phyloP scores from a whole-genome alignment of 2,888 invertebrate genomes.

The Drosophila mulleri region DNA sequence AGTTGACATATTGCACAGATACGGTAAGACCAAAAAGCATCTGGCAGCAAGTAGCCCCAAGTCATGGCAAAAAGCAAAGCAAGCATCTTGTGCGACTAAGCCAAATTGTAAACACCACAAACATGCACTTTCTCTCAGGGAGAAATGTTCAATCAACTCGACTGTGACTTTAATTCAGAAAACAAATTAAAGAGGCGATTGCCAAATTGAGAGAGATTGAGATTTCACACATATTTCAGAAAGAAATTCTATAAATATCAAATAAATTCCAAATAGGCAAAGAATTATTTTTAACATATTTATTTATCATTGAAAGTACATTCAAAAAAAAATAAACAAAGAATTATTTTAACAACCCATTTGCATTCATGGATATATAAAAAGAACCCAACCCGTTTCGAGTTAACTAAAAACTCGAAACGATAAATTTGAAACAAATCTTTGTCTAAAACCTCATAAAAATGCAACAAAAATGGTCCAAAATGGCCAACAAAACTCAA shows the following conservation, averaged over 20 bases:
- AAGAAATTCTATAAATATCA: background rate
- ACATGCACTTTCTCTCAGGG: slow-evolving; percentile 25
- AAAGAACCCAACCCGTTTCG: background rate
- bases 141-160: background rate
- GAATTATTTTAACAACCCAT: too few species aligned
- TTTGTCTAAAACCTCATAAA: slow-evolving; percentile 21
- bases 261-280: background rate
- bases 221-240: background rate
- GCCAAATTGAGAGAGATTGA: background rate
- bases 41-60: slow-evolving; percentile 9
- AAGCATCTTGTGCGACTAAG: slow-evolving; percentile 7
- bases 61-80: slow-evolving; percentile 7
- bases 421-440: slow-evolving; percentile 24
- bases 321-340: too few species aligned
- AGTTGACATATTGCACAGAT: slow-evolving; percentile 67
- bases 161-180: background rate
- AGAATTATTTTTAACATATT: too few species aligned
- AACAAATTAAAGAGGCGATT: background rate
- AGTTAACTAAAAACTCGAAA: slow-evolving; percentile 4
- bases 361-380: too few species aligned
- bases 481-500: slow-evolving; percentile 56
- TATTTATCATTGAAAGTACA: too few species aligned
- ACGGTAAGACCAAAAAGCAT: slow-evolving; percentile 39
- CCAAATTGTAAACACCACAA: slow-evolving; percentile 1
- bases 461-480: slow-evolving; percentile 7